A percentile compares a stretch with the other conserved stretches of the same genome.
Conservation (phyloP, 1,140 invertebrate genomes). For the Drosophila subpulchrella region DNA sequence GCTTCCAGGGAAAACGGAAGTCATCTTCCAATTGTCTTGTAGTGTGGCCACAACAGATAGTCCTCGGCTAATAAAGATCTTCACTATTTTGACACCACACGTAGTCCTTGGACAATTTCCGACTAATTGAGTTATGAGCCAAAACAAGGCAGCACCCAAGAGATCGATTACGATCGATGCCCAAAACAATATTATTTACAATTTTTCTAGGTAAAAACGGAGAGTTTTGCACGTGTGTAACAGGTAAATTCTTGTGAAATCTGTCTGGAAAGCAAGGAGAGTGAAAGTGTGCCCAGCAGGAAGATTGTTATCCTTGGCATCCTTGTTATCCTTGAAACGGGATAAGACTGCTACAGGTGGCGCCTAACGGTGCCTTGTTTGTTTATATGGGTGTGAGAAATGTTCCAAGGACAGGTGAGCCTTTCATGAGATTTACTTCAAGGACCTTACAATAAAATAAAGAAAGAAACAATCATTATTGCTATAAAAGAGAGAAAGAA, state of each 20-base stretch:
- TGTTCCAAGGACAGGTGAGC: not conserved
- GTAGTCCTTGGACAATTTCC: conserved; percentile 46
- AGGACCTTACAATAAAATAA: too few relatives aligned
- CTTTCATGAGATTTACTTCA: not conserved
- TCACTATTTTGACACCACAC: conserved; percentile 31
- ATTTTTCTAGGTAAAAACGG: conserved; percentile 37
- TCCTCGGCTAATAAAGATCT: conserved; percentile 57
- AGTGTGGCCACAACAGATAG: conserved; percentile 36
- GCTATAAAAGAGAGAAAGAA: not conserved
- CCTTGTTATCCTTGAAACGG: conserved; percentile 23
- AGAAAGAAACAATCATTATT: not conserved
- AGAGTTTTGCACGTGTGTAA: conserved; percentile 55
- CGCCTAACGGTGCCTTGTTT: conserved; percentile 34
- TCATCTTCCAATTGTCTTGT: conserved; percentile 14
- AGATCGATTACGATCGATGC: conserved; percentile 70
- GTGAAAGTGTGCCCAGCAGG: conserved; percentile 65
- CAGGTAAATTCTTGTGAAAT: conserved; percentile 58
- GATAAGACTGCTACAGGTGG: conserved; percentile 28
- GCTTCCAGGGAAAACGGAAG: conserved; percentile 72
- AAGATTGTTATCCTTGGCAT: conserved; percentile 32
- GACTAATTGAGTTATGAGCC: conserved; percentile 76
- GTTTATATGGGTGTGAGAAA: conserved; percentile 19
- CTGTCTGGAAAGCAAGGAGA: conserved; percentile 11
- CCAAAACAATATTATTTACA: conserved; percentile 56
- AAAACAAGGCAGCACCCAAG: conserved; percentile 57